Evolutionary conservation across 2,797 vertebrate species (phyloP).

Genomic region (Halcyon leucocephala): DNA sequence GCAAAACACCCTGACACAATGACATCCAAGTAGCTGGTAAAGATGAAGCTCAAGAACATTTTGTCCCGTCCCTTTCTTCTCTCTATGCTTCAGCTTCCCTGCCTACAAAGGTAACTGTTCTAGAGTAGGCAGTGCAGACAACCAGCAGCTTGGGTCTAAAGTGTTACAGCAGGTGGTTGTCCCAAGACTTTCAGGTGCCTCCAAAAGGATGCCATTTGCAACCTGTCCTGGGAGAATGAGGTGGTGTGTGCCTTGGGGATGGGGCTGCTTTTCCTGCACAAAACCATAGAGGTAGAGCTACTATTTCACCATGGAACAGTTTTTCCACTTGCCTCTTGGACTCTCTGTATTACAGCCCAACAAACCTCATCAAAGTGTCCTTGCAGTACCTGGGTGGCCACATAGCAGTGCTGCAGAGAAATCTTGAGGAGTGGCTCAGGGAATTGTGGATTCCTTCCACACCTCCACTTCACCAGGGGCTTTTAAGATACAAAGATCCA

Average conservation of each 20-base stretch:
- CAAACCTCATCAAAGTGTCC: accelerated
- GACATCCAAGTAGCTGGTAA: not conserved
- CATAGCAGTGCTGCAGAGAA: not conserved
- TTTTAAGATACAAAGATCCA: not conserved
- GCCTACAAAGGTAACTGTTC: not conserved
- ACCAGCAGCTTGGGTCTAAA: not conserved
- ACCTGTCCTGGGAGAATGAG: not conserved
- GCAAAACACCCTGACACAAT: not conserved
- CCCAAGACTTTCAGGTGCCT: not conserved
- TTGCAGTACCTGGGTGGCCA: not conserved
- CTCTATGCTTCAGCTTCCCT: not conserved
- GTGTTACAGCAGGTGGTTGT: not conserved
- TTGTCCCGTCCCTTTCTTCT: not conserved
- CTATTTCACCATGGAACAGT: not conserved
- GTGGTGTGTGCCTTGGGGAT: not conserved
- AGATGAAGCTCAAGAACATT: not conserved
- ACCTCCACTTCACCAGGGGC: not conserved
- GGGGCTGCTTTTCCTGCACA: not conserved
- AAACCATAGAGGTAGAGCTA: not conserved
- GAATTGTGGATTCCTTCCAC: not conserved
- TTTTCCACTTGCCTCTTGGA: not conserved
- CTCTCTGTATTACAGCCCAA: accelerated
- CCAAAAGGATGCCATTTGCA: not conserved
- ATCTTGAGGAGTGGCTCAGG: not conserved
- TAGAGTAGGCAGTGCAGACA: not conserved